Base-by-base conservation (phyloP, 2,888 invertebrate species). In the Nemoura dubitans region DNA sequence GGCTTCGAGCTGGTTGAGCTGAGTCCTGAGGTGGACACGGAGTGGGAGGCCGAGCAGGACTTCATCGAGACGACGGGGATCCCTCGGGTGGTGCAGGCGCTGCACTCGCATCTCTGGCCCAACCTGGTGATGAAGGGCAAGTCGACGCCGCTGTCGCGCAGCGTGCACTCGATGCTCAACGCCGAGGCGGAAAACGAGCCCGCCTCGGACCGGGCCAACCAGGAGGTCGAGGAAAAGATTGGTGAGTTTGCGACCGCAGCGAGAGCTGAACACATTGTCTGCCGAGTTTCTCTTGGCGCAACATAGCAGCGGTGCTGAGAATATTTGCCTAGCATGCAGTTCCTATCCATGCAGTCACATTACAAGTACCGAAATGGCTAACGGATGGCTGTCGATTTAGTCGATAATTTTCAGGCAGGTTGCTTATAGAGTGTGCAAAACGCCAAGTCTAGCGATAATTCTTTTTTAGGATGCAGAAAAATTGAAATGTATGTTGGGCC, bases 21-120 rank as follows among this genome's bases (percentile, higher is more conserved):
- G 81, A 92, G 93, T 89, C 93, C 94, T 0, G 92, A 91, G 89
- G 90, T 91, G 26, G 91, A 91, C 87, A 92, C 92, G 83, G 91
- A 91, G 84, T 90, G 90, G 83, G 93, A 93, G 89, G 91, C 91
- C 43, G 92, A 93, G 83, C 92, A 93, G 88, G 91, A 92, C 90
- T 94, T 94, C 89, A 91, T 91, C 80, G 95, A 95, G 89, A 94
- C 94, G 86, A 92, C 93, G 88, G 96, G 96, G 2, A 93, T 95
- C 21, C 93, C 94, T 43, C 92, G 96, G 90, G 93, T 96, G 21
- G 91, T 94, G 81, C 95, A 96, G 91, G 95, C 95, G 82, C 91
- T 96, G 43, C 94, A 95, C 89, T 94, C 95, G 82, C 95, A 96
- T 90, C 93, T 94, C 83, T 96, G 96, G 96, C 93, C 96, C 29